phyloP scores from a whole-genome alignment of 2,888 invertebrate species.

The Andrena bicolor region DNA sequence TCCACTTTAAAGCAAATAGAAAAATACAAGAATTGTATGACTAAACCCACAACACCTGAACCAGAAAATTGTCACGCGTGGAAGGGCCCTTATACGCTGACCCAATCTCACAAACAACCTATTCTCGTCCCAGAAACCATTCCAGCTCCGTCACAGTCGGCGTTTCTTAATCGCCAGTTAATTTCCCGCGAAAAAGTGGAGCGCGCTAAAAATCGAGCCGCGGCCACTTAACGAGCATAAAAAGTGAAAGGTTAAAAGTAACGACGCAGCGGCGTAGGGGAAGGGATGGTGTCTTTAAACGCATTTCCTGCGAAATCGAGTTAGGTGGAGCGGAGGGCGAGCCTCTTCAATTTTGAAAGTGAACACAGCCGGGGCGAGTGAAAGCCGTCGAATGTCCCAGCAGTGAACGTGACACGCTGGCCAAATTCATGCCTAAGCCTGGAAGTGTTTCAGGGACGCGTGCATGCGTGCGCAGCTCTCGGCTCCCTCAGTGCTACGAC shows the following conservation, averaged over 20 bases:
- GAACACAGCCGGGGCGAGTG: slow-evolving; percentile 72
- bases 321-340: slow-evolving; percentile 18
- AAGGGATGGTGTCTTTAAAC: background rate
- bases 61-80: no score
- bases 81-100: background rate
- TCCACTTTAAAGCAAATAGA: no score
- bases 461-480: background rate
- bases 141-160: slow-evolving; percentile 1
- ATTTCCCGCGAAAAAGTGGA: slow-evolving; percentile 29
- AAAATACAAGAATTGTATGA: no score
- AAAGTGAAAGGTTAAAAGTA: slow-evolving; percentile 15
- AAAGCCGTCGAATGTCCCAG: slow-evolving; percentile 73
- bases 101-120: background rate
- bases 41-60: no score
- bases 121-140: background rate
- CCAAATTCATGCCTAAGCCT: slow-evolving; percentile 76
- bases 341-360: slow-evolving; percentile 71
- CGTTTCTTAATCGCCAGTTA: slow-evolving; percentile 34
- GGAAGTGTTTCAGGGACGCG: slow-evolving; percentile 54
- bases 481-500: background rate
- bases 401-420: slow-evolving; percentile 80
- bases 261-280: background rate
- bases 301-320: slow-evolving; percentile 44
- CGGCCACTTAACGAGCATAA: slow-evolving; percentile 14
- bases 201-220: slow-evolving; percentile 18